Conservation (phyloP, 2,797 vertebrate species). For the Etheostoma nigrum region DNA sequence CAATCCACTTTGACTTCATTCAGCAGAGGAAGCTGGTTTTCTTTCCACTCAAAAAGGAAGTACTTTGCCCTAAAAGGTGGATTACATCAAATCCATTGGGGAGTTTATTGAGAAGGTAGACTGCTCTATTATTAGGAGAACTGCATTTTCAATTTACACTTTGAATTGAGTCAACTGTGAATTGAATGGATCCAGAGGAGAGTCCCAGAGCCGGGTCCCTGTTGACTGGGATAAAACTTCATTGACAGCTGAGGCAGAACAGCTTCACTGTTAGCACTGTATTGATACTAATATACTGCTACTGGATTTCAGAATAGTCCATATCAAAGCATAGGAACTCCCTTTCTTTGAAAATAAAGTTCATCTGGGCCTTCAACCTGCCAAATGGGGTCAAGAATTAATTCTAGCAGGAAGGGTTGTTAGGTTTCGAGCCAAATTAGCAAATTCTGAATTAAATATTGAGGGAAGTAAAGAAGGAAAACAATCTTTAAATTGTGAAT, state of each 20-base stretch:
- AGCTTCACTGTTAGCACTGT: neutral
- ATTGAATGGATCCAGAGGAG: slow-evolving; percentile 21
- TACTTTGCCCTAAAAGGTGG: slow-evolving; percentile 32
- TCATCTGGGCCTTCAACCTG: neutral
- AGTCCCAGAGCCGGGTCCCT: neutral
- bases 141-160: slow-evolving; percentile 28
- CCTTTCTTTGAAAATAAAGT: too few species aligned
- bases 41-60: slow-evolving; percentile 28
- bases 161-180: slow-evolving; percentile 23
- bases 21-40: slow-evolving; percentile 38
- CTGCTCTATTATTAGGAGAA: slow-evolving; percentile 29
- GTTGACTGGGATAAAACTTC: neutral
- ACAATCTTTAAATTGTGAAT: too few species aligned
- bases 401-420: neutral
- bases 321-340: too few species aligned
- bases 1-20: slow-evolving; percentile 40
- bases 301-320: neutral
- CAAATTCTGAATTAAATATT: neutral
- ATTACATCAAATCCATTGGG: slow-evolving; percentile 17
- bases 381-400: neutral
- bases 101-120: slow-evolving; percentile 24
- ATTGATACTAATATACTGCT: neutral
- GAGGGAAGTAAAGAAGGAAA: neutral
- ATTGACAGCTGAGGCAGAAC: neutral
- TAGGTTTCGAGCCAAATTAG: too few species aligned